Percentiles rank a stretch among this genome's conserved stretches.
phyloP scores from a whole-genome alignment of 2,797 vertebrate species.

The Erpetoichthys calabaricus region DNA sequence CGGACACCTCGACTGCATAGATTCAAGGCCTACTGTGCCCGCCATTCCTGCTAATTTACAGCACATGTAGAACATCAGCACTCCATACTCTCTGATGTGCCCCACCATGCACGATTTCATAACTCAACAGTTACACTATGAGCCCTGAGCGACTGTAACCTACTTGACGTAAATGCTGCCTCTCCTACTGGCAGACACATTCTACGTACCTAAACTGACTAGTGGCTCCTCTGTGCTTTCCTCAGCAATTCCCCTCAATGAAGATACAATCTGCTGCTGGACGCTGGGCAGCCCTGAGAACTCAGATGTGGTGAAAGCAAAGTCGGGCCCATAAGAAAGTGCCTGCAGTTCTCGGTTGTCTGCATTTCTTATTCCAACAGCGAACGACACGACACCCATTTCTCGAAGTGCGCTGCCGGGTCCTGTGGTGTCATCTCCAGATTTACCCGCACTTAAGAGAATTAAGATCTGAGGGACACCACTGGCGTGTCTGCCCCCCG shows the following conservation, averaged over 20 bases:
- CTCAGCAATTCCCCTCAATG: constrained; percentile 25
- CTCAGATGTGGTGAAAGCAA: constrained; percentile 49
- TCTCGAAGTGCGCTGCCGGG: constrained; percentile 56
- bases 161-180: background rate
- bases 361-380: constrained; percentile 58
- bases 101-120: too few species aligned
- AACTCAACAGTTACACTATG: too few species aligned
- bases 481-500: constrained; percentile 60
- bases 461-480: constrained; percentile 70
- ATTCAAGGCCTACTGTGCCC: too few species aligned
- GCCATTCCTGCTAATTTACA: too few species aligned
- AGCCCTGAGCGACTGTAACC: too few species aligned
- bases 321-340: constrained; percentile 58
- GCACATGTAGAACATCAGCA: too few species aligned
- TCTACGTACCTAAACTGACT: background rate
- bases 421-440: constrained; percentile 57
- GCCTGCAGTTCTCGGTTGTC: constrained; percentile 57
- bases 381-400: constrained; percentile 51
- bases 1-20: too few species aligned
- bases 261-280: constrained; percentile 37
- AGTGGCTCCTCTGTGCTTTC: constrained; percentile 19
- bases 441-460: constrained; percentile 56
- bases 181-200: background rate
- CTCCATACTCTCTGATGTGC: too few species aligned
- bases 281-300: constrained; percentile 49